phyloP scores from a whole-genome alignment of 2,888 invertebrate species.

The Tineola bisselliella region DNA sequence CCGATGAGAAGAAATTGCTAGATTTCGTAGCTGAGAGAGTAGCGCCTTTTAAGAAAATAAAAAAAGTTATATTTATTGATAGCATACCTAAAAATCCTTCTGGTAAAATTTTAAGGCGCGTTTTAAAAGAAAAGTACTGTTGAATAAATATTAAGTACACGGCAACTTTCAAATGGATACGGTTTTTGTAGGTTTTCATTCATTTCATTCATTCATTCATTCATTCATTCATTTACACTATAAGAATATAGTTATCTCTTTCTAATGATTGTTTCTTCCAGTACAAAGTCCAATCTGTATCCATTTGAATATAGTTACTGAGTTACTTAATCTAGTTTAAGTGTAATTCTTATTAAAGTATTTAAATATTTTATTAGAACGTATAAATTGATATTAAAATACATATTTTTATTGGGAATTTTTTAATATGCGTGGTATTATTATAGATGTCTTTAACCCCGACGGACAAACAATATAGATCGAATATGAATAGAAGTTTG shows the following conservation, averaged over 20 bases:
- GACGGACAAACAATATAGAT: neutral
- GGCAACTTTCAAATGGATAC: too few relatives aligned
- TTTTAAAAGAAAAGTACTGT: conserved; percentile 42
- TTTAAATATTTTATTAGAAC: neutral
- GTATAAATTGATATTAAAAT: neutral
- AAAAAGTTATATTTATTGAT: conserved; percentile 73
- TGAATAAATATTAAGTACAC: neutral
- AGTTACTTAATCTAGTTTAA: neutral
- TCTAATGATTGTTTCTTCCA: too few relatives aligned
- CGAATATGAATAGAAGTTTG: neutral
- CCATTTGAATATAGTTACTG: too few relatives aligned
- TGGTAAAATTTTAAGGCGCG: conserved; percentile 79
- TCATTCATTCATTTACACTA: too few relatives aligned
- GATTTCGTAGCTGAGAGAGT: conserved; percentile 74
- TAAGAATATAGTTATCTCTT: too few relatives aligned
- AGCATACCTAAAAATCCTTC: conserved; percentile 79
- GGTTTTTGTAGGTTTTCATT: too few relatives aligned
- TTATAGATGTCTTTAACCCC: neutral
- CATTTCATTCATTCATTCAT: too few relatives aligned
- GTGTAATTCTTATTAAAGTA: neutral
- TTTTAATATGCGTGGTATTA: neutral
- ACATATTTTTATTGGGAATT: neutral
- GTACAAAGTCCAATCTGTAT: too few relatives aligned
- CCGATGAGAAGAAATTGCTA: conserved; percentile 66
- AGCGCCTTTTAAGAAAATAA: conserved; percentile 78